Base-by-base conservation (phyloP, 2,888 invertebrate genomes). In the Agrochola macilenta region DNA sequence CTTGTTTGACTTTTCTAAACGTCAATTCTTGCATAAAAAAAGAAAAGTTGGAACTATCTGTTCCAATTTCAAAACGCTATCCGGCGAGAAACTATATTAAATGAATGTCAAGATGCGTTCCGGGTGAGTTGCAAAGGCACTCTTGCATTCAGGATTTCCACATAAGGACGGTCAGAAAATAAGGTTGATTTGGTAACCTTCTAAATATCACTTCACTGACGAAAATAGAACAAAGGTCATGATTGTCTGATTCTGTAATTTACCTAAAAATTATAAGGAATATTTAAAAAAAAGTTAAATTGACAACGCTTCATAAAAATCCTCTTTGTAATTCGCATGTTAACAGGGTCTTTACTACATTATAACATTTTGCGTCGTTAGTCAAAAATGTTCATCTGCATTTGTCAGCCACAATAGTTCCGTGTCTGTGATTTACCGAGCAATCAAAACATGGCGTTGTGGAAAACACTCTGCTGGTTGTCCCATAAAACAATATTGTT, bases 351-450 rank as follows among this genome's bases (percentile, higher is more conserved):
- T 75, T 76, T 78, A 75, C 65, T 76, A 64, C 54, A 69, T 69
- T 70, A 82, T 82, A 68, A 79, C 60, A 79, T 75, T 72, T 71
- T 30, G 75, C 69, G 54, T 86, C 76, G 70, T 88, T 79, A 79
- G 58, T 86, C 79, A 81, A 79, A 83, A 86, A 81, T 69, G 69
- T 78, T 86, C 87, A 88, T 88, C 78, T 83, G 79, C 72, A 54
- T 72, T 81, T 81, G 72, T 76, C 70, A 20, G 57, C 74, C 73
- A 76, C 82, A 86, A 80, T 88, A 84, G 84, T 76, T 80, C 66
- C 74, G 70, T 76, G 49, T 86, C 78, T 71, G 78, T 80, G 77
- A 87, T 86, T 87, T 82, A 88, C 82, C 65, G 76, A 69, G 81
- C 79, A 86, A 88, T 86, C 69, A 86, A 86, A 88, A 82, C 80